A percentile compares a stretch with the other conserved stretches of the same genome.
These are phyloP conservation scores for Pentamera pediparva DNA, from an alignment of 53 echinoderm and acorn worm species.

Conservation along the genomic window DNA sequence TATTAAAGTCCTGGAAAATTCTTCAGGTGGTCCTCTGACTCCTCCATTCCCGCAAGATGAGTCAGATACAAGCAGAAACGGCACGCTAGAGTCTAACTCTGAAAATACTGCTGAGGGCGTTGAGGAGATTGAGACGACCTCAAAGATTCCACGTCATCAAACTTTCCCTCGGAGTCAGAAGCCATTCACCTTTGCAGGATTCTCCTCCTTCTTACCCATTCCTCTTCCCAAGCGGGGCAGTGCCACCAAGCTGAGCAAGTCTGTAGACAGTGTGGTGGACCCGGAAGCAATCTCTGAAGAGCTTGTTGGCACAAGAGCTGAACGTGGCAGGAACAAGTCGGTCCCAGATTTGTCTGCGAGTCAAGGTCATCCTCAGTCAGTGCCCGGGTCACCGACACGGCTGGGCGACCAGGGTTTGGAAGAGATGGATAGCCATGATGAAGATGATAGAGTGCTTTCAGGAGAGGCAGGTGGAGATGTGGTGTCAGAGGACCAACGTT, in stretches of 20 bases:
- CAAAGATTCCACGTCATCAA: not conserved
- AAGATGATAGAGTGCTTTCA: not conserved
- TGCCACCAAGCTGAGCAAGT: constrained; percentile 1
- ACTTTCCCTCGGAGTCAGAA: not conserved
- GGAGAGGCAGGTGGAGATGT: not conserved
- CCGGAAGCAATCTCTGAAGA: not conserved
- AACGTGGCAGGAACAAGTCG: too few relatives aligned
- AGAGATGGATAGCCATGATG: not conserved
- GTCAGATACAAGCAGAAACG: too few relatives aligned
- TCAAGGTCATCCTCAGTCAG: too few relatives aligned
- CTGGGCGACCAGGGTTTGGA: not conserved
- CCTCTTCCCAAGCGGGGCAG: not conserved
- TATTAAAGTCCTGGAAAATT: not conserved
- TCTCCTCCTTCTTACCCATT: not conserved
- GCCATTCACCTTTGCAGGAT: not conserved
- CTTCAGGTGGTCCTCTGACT: too few relatives aligned
- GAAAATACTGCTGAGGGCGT: not conserved
- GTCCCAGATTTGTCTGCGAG: too few relatives aligned
- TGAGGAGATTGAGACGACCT: not conserved
- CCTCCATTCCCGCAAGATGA: too few relatives aligned
- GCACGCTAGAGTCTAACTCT: not conserved
- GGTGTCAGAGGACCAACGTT: not conserved
- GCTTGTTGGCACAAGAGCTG: not conserved
- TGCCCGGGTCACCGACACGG: too few relatives aligned
- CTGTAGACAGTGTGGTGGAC: constrained; percentile 1